Base-by-base conservation (phyloP, 2,888 invertebrate species). In the Creontiades dilutus region DNA sequence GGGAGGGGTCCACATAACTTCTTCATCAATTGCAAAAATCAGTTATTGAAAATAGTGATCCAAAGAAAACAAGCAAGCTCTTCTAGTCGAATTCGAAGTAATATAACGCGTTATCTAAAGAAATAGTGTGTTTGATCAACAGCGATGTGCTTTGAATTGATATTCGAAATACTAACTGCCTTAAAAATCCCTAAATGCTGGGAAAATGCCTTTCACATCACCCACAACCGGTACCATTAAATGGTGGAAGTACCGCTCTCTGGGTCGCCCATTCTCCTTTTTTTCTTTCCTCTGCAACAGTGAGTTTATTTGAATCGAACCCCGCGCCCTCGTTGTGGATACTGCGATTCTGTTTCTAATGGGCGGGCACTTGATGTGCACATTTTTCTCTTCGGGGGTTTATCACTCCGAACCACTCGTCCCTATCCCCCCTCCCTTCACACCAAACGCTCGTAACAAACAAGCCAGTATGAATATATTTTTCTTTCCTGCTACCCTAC, bases 401-500 rank as follows among this genome's bases (percentile, higher is more conserved):
- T 37, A 46, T 78, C 37, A 78, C 78, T 78, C 47, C 78, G n/a
- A 78, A 47, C 78, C 78, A 78, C 78, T 78, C 78, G 12, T 19
- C 16, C 47, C 78, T 47, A 37, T 12, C 16, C 47, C 2, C 13
- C 16, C 16, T 12, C 46, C 78, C 78, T 47, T 19, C n/a, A 13
- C 28, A 13, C n/a, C 46, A 9, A 46, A 37, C 78, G 14, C 37
- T 37, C 19, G 19, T 13, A 47, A 19, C 78, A 78, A 76, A 78
- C 78, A 78, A 78, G 46, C 46, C 16, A 78, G 16, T 46, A 78
- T 78, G 78, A 78, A 78, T 78, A 78, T 78, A 75, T 75, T 75
- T 75, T 46, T 47, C 37, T 47, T 16, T 46, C 46, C 16, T 16
- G 16, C 76, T 19, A 76, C 37, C 27, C 27, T 11, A 28, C 37